A percentile compares a stretch with the other conserved stretches of the same genome.
Conservation (phyloP, 37 sponge, comb jelly and placozoan genomes). For the Mnemiopsis leidyi region DNA sequence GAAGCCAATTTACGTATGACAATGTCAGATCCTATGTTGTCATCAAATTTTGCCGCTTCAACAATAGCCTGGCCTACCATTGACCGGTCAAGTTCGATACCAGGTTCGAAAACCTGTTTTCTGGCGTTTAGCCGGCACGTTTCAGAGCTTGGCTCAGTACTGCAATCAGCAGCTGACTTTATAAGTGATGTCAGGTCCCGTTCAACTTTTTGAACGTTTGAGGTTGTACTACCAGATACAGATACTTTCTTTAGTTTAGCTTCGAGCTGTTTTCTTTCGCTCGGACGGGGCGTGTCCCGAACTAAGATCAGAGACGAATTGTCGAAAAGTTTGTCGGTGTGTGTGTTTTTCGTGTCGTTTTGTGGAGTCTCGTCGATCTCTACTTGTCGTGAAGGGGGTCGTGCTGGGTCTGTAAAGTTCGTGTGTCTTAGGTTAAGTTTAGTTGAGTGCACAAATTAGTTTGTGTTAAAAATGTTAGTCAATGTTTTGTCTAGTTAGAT, state of each 20-base stretch:
- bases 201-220: not conserved
- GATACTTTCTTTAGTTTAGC: not conserved
- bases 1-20: not conserved
- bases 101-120: not conserved
- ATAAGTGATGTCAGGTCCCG: not conserved
- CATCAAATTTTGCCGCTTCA: not conserved
- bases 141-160: not conserved
- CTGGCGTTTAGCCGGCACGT: not conserved
- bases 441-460: no score
- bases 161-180: not conserved
- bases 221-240: not conserved
- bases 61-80: not conserved
- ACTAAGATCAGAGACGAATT: not conserved
- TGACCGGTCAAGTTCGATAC: not conserved
- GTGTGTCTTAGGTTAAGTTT: not conserved
- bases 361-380: not conserved
- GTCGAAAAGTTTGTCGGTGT: not conserved
- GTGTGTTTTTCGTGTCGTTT: not conserved
- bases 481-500: no score
- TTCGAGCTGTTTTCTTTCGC: not conserved
- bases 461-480: no score
- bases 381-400: not conserved
- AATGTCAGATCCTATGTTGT: not conserved
- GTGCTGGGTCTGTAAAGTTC: not conserved
- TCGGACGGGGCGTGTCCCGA: not conserved